These are phyloP conservation scores for Chymomyza costata DNA, from an alignment of 1,140 invertebrate species.

Conservation along the genomic window DNA sequence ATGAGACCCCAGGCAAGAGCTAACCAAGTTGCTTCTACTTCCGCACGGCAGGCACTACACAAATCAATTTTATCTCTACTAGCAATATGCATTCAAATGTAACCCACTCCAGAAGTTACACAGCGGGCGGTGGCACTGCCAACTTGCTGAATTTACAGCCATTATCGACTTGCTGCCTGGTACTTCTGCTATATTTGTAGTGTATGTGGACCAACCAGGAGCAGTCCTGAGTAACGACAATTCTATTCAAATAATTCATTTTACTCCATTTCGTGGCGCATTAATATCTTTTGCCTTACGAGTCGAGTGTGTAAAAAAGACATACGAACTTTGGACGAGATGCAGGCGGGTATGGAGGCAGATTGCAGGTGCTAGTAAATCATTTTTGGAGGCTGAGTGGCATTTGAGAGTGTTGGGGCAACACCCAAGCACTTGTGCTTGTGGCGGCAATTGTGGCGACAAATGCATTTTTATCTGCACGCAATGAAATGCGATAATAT, in stretches of 20 bases:
- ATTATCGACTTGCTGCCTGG: conserved; percentile 59
- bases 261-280: conserved; percentile 71
- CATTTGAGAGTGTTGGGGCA: not conserved
- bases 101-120: not conserved
- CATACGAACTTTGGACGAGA: conserved; percentile 53
- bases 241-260: conserved; percentile 75
- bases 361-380: conserved; percentile 65
- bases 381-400: conserved; percentile 35
- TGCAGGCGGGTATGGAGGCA: not conserved
- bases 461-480: conserved; percentile 73
- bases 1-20: conserved; percentile 1
- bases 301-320: conserved; percentile 67
- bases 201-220: conserved; percentile 7
- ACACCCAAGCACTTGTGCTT: conserved; percentile 10
- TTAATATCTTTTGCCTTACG: conserved; percentile 64
- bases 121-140: conserved; percentile 4
- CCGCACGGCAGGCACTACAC: conserved; percentile 37
- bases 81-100: conserved; percentile 63
- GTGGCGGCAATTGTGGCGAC: conserved; percentile 67
- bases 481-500: conserved; percentile 75
- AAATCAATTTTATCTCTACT: conserved; percentile 73
- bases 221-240: conserved; percentile 51
- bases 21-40: not conserved
- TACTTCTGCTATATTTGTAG: no score
- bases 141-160: conserved; percentile 63